Evolutionary conservation across 2,888 invertebrate genomes (phyloP), one percentile per base, ranked within the genome.

Genomic region (Cheilosia impressa): DNA sequence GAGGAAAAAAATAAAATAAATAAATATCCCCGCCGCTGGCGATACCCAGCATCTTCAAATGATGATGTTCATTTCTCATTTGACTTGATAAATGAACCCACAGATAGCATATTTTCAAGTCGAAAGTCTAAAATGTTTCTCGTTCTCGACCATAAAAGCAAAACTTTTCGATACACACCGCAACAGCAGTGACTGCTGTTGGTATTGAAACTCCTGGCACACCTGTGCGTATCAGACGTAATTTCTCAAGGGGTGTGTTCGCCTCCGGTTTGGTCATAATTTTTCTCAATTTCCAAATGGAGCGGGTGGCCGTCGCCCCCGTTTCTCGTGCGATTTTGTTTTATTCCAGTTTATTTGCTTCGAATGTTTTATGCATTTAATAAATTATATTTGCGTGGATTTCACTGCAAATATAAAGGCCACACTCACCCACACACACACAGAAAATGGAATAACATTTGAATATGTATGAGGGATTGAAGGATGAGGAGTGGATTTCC

Each of bases 11-110:
- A 81, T 76, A 55, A 85, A 76, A 81, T 76, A 85, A 71, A 81
- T 76, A 27, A 27, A 27, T 10, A 84, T 76, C 62, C 47, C 19
- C 75, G 65, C 63, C 68, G 55, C 76, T 76, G 65, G 57, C 68
- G 65, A 85, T 85, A 63, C 41, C 45, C 41, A 34, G 13, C 62
- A 79, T 68, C 76, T 76, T 50, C 60, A 72, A 81, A 85, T 85
- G 85, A 85, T 81, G 85, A 71, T 85, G 85, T 85, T 85, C 85
- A 85, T 85, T 85, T 85, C 85, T 85, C 85, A 85, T 85, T 85
- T 81, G 81, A 72, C 72, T 76, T 85, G 85, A 85, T 85, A 85
- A 85, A 85, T 85, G 85, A 81, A 81, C 72, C 85, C 68, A 72
- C 65, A 72, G 76, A 76, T 80, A 77, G 68, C n/a, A 81, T 72